phyloP scores from a whole-genome alignment of 2,888 invertebrate species.

The Agriotes lineatus region DNA sequence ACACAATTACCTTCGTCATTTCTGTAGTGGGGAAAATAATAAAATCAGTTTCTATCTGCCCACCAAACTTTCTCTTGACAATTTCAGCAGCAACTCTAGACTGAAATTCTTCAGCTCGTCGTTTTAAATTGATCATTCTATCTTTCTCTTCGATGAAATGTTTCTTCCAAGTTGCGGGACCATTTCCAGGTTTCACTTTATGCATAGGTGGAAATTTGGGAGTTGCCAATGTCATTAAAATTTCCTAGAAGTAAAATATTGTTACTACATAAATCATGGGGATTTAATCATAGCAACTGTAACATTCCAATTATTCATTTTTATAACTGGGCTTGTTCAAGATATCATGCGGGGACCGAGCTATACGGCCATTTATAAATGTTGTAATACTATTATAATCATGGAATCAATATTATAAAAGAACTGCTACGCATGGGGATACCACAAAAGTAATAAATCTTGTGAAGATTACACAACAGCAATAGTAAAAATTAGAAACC shows the following conservation, averaged over 20 bases:
- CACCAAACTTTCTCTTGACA: conserved; percentile 76
- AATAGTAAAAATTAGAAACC: too few species aligned
- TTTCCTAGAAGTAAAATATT: conserved; percentile 61
- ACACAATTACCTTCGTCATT: conserved; percentile 68
- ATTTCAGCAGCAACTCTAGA: conserved; percentile 75
- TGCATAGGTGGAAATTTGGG: conserved; percentile 70
- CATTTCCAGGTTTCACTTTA: conserved; percentile 67
- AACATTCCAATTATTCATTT: too few species aligned
- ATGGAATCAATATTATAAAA: too few species aligned
- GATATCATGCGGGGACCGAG: too few species aligned
- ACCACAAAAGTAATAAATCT: too few species aligned
- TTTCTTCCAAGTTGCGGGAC: conserved; percentile 67
- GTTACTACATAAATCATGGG: too few species aligned
- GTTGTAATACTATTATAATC: too few species aligned
- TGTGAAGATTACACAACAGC: too few species aligned
- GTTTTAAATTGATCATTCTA: conserved; percentile 68
- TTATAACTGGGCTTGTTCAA: too few species aligned
- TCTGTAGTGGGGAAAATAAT: conserved; percentile 81
- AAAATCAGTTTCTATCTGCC: conserved; percentile 80
- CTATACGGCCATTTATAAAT: too few species aligned
- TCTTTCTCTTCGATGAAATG: conserved; percentile 69
- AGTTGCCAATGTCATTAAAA: conserved; percentile 65
- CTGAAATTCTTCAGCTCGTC: conserved; percentile 72
- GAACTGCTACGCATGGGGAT: too few species aligned
- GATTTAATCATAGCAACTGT: too few species aligned